Base-by-base conservation (phyloP, 2,797 vertebrate species). In the Megaceryle alcyon region DNA sequence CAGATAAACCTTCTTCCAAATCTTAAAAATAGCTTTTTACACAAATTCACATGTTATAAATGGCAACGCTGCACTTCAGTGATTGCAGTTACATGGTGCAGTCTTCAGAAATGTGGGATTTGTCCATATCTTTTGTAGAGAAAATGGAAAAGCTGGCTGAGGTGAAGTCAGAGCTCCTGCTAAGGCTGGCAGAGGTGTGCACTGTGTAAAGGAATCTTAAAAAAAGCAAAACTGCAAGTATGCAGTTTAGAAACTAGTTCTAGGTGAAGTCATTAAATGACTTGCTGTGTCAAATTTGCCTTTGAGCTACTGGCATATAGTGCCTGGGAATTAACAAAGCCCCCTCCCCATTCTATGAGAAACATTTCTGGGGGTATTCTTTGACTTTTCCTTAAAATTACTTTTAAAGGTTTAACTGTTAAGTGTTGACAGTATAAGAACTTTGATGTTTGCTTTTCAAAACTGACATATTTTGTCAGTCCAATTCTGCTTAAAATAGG, bases 401-500 rank as follows among this genome's bases (percentile, higher is more conserved):
- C 44, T 86, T 85, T 48, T 48, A 82, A 9, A 72, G 8, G 26
- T 77, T 88, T 82, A 82, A 85, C 28, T 78, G 12, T 29, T 75
- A 70, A 35, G 21, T 56, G 39, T 69, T 88, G 17, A 60, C 12
- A 17, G 37, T 46, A 23, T 79, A 90, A 70, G 8, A 85, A 90
- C 31, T 80, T 43, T 70, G n/a, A 82, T 53, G 23, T 46, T 22
- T 73, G 31, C 53, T 92, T 44, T 83, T 95, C 29, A 69, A 94
- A 94, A 81, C 17, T 72, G 43, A 76, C 71, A 69, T 84, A 77
- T 78, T 92, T 89, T 94, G 56, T 88, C 83, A 75, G 80, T n/a
- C 41, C 9, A 48, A n/a, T 77, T 76, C 46, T 81, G 61, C 69
- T 66, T 86, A 88, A 88, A 94, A 92, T 53, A 92, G 43, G 2